Evolutionary conservation across 2,797 vertebrate species (phyloP), one percentile per base, ranked within the genome.

Genomic region (Semotilus atromaculatus): DNA sequence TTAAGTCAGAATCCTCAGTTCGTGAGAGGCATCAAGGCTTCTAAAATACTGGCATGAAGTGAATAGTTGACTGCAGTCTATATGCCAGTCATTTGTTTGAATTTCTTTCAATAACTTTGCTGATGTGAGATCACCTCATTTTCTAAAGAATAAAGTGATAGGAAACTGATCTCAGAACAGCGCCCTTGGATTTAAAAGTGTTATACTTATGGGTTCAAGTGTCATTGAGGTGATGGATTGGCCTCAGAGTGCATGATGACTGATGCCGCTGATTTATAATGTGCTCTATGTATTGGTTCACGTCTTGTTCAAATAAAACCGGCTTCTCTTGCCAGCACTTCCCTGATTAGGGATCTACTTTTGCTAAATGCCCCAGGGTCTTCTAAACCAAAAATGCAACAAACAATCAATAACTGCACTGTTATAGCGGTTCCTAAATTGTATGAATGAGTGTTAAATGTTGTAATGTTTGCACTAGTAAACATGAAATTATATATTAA

Each of bases 251-350:
- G 90, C 86, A 89, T 87, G 91, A 51, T 29, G 45, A 85, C 62
- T 90, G 88, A 93, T 93, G 90, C 89, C 83, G 91, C 90, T 92
- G 91, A 94, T 94, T 93, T 93, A 94, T 87, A 75, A 78, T 62
- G 66, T 87, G 88, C 88, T 90, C 89, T 87, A 89, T 91, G 90
- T 92, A 88, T 89, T 92, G 90, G 90, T 88, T 83, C 88, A 90
- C 92, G 90, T 83, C 91, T 89, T 90, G 85, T 90, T 89, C 90
- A 91, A 92, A 88, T 91, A 90, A 93, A 94, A 82, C 77, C 64
- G 58, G 60, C 58, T 73, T 77, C 86, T 88, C 85, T 90, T 60
- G 53, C 80, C 75, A 80, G 87, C 92, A 93, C 90, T 94, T 93
- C 89, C 85, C 91, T 94, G 92, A 94, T 93, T 94, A 91, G 90